These are phyloP conservation scores for Solenopsis invicta DNA, from an alignment of 1,140 invertebrate species.

Conservation along the genomic window DNA sequence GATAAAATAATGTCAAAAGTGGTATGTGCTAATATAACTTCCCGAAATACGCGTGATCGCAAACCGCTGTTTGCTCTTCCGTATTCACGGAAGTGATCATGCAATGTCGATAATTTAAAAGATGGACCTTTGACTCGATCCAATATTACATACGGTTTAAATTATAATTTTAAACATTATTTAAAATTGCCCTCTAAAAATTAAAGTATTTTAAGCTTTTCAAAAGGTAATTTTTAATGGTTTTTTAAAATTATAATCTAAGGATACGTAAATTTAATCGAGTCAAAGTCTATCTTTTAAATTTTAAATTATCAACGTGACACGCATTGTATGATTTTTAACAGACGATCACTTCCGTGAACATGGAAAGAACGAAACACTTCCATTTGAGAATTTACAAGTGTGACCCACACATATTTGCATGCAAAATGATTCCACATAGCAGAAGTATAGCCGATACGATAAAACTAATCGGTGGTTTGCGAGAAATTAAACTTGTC, in stretches of 20 bases:
- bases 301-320: no score
- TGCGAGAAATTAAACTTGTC: not conserved
- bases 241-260: not conserved
- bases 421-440: not conserved
- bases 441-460: not conserved
- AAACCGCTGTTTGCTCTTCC: not conserved
- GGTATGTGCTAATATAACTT: not conserved
- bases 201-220: not conserved
- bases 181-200: not conserved
- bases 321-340: not conserved
- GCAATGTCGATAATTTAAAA: conserved; percentile 1
- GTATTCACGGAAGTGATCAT: not conserved
- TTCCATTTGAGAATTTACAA: not conserved
- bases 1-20: conserved; percentile 16
- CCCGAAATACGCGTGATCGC: not conserved
- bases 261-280: not conserved
- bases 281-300: conserved; percentile 4
- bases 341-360: not conserved
- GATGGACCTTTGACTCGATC: conserved; percentile 15
- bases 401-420: no score
- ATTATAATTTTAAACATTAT: not conserved
- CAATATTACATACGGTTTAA: not conserved
- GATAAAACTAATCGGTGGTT: not conserved
- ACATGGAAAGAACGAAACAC: not conserved
- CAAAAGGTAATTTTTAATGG: not conserved